Evolutionary conservation across 2,113 vertebrate species (phyloP), one percentile per base, ranked within the genome.

Genomic region (Rhea pennata): DNA sequence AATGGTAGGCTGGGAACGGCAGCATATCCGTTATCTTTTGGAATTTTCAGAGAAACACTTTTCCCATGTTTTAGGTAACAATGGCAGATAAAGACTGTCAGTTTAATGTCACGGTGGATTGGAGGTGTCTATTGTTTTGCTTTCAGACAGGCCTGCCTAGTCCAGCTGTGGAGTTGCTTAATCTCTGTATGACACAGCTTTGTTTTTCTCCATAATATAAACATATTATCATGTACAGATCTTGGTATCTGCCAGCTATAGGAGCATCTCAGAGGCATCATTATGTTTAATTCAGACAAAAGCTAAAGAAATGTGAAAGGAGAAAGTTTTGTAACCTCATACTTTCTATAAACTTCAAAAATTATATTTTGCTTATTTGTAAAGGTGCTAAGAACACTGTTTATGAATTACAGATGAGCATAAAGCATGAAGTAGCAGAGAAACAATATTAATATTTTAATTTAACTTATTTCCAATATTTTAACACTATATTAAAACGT

Each of bases 61-160:
- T 98, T 94, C 95, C 97, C 97, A 96, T 98, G 97, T 98, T 98
- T 96, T 97, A 96, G 97, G 96, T 96, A 96, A 98, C 98, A 98
- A 98, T 97, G 95, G 95, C 94, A 97, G 96, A 98, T 96, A 97
- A 98, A 96, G 92, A 91, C 97, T 98, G 98, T 98, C 98, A 97
- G 94, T 50, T 94, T 94, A 97, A 98, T 98, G 97, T 97, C 97
- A 98, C 91, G 95, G 96, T 51, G 39, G 36, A 91, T 91, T 95
- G 95, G 94, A 94, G 94, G 77, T 79, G 90, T 95, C 87, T 97
- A 89, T 98, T 98, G 97, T 98, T 97, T 92, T 92, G 92, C 67
- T 67, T 79, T 71, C 97, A 97, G 96, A 94, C 84, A 90, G 97
- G 92, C 92, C 92, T 59, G 90, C 90, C 92, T 96, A 61, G 89